phyloP scores from a whole-genome alignment of 1,140 invertebrate species.

The Hydropsyche tenuis region DNA sequence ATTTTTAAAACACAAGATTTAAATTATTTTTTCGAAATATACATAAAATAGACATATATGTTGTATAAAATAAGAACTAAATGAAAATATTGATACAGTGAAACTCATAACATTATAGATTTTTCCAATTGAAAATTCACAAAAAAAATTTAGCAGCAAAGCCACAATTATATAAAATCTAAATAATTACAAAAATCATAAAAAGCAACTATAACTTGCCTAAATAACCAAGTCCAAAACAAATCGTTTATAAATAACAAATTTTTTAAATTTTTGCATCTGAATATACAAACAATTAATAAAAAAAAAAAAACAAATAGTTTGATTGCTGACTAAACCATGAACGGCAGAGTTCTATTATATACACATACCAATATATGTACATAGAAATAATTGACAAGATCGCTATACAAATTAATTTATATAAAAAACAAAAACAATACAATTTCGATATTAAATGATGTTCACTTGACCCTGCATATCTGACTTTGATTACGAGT shows the following conservation, averaged over 20 bases:
- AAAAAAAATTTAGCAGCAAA: neutral
- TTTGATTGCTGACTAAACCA: neutral
- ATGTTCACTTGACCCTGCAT: constrained; percentile 40
- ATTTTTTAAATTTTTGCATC: too few relatives aligned
- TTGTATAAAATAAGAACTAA: too few relatives aligned
- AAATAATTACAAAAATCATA: too few relatives aligned
- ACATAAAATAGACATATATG: too few relatives aligned
- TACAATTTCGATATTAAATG: constrained; percentile 12
- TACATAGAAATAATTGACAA: constrained; percentile 34
- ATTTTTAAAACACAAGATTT: too few relatives aligned
- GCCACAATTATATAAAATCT: neutral
- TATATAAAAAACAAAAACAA: constrained; percentile 8
- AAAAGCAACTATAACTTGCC: too few relatives aligned
- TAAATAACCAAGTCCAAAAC: too few relatives aligned
- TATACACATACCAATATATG: constrained; percentile 30
- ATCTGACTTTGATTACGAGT: constrained; percentile 21
- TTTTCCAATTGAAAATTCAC: too few relatives aligned
- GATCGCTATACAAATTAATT: constrained; percentile 17
- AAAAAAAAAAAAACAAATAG: neutral
- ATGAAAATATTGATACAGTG: too few relatives aligned
- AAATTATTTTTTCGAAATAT: too few relatives aligned
- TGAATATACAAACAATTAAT: neutral
- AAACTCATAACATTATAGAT: too few relatives aligned
- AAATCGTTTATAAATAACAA: too few relatives aligned
- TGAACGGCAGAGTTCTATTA: constrained; percentile 14